phyloP scores from a whole-genome alignment of 53 echinoderm and acorn worm species.

The Pentamera pediparva region DNA sequence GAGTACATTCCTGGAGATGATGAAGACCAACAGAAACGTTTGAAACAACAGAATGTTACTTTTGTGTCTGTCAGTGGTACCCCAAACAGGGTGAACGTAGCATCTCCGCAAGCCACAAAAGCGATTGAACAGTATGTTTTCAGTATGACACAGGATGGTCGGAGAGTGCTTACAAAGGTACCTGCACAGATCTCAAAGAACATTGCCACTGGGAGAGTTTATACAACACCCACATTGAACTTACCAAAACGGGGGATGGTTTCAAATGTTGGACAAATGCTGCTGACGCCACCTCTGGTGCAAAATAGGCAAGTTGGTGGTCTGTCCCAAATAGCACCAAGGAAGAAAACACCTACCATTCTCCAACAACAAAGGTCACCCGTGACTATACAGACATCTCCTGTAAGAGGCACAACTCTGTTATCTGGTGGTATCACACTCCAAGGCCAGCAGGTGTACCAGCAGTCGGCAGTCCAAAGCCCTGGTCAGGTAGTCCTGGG shows the following conservation, averaged over 20 bases:
- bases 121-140: conserved; percentile 23
- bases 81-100: no score
- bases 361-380: no score
- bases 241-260: no score
- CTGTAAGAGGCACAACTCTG: not conserved
- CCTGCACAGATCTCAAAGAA: no score
- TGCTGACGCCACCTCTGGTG: no score
- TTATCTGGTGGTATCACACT: not conserved
- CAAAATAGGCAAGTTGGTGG: no score
- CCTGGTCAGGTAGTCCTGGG: conserved; percentile 9
- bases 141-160: not conserved
- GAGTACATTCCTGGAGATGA: conserved; percentile 20
- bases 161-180: conserved; percentile 9
- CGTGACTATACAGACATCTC: not conserved
- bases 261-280: no score
- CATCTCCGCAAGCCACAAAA: not conserved
- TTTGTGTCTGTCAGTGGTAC: no score
- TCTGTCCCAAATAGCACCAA: no score
- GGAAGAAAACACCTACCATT: no score
- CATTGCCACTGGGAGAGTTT: no score
- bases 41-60: not conserved
- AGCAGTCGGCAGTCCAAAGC: not conserved
- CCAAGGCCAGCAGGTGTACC: conserved; percentile 8
- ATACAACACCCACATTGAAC: no score
- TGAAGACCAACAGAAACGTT: not conserved